A percentile compares a stretch with the other conserved stretches of the same genome.
Conservation (phyloP, 2,113 vertebrate species). For the Notechis scutatus region DNA sequence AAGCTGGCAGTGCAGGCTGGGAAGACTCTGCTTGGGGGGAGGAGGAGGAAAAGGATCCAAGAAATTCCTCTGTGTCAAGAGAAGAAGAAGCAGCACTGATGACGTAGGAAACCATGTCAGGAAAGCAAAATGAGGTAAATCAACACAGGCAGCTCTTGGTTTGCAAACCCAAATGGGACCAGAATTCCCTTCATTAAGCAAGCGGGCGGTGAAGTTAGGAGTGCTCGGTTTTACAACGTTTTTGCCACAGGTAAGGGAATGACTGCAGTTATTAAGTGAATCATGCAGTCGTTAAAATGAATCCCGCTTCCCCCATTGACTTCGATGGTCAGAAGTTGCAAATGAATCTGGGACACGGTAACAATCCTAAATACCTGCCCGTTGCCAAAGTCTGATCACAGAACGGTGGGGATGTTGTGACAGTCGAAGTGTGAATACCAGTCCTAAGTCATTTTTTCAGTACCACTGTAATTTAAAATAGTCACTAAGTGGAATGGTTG, state of each 20-base stretch:
- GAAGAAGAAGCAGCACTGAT: conserved; percentile 43
- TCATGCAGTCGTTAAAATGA: neutral
- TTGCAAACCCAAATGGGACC: neutral
- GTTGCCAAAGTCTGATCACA: neutral
- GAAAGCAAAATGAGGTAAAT: neutral
- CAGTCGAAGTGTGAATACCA: neutral
- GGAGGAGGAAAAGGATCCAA: conserved; percentile 72
- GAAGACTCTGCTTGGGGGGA: conserved; percentile 62
- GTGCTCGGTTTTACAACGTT: neutral
- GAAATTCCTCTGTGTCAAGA: conserved; percentile 78
- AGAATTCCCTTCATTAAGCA: neutral
- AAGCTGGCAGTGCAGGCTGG: conserved; percentile 60
- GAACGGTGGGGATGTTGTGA: neutral
- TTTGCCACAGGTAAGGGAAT: neutral
- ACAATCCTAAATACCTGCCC: neutral
- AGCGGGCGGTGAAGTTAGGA: neutral
- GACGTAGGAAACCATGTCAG: neutral
- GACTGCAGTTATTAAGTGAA: neutral
- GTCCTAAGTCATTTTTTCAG: neutral
- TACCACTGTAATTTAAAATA: neutral
- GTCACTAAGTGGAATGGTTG: neutral
- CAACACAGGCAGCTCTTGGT: neutral
- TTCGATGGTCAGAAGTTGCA: neutral
- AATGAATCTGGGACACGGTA: neutral
- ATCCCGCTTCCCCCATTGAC: neutral